A percentile compares a stretch with the other conserved stretches of the same genome.
Conservation (phyloP, 1,140 invertebrate species). For the Procambarus virginalis region DNA sequence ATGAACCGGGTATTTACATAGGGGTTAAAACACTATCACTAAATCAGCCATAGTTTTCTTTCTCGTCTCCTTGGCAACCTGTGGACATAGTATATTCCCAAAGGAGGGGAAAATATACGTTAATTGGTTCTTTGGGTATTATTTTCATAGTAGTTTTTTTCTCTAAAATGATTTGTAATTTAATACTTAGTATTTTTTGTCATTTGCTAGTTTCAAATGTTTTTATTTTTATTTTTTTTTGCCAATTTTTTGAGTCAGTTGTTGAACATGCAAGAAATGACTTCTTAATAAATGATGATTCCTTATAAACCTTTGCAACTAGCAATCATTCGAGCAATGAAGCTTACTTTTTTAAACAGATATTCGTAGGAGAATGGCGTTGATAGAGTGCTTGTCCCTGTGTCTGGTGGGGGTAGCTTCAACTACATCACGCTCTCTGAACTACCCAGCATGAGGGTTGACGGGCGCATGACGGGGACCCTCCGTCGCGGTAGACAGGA, state of each 20-base stretch:
- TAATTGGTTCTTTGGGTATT: neutral
- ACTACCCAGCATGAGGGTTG: conserved; percentile 24
- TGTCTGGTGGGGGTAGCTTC: conserved; percentile 13
- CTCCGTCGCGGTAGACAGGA: conserved; percentile 12
- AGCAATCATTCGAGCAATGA: conserved; percentile 1
- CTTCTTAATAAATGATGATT: neutral
- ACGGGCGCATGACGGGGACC: neutral
- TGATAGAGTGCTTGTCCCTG: neutral
- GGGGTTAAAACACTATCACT: conserved; percentile 6
- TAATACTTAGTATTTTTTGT: neutral
- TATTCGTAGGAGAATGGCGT: neutral
- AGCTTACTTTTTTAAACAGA: conserved; percentile 2
- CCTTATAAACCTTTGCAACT: neutral
- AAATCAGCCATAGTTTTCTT: neutral
- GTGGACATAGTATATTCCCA: neutral
- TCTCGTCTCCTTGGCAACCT: neutral
- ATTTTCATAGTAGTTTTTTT: neutral
- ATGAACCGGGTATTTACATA: conserved; percentile 26
- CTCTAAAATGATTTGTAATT: neutral
- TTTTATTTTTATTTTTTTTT: neutral
- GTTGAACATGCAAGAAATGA: neutral
- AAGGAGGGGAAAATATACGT: neutral
- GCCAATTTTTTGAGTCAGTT: too few relatives aligned
- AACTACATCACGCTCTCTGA: conserved; percentile 28
- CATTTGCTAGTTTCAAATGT: neutral